A percentile compares a stretch with the other conserved stretches of the same genome.
These are phyloP conservation scores for Nematostella vectensis DNA, from an alignment of 92 coral and sea anemone species.

Conservation along the genomic window DNA sequence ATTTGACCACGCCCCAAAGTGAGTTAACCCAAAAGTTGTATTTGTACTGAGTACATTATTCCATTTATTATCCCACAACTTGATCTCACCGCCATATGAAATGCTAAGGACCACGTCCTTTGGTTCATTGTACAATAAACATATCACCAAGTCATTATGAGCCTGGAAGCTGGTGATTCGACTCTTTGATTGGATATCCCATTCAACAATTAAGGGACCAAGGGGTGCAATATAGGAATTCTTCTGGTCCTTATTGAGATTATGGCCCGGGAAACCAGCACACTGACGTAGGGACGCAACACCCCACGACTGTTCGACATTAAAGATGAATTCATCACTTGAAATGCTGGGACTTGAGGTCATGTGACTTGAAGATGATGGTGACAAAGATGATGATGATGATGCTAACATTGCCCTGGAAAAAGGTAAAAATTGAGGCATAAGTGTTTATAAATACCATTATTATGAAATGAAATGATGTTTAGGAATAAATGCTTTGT, in stretches of 20 bases:
- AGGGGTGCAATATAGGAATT: slow-evolving; percentile 43
- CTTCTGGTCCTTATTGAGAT: slow-evolving; percentile 21
- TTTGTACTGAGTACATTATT: slow-evolving; percentile 16
- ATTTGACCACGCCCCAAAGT: slow-evolving; percentile 56
- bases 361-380: too few species aligned
- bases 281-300: slow-evolving; percentile 70
- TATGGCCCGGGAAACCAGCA: slow-evolving; percentile 66
- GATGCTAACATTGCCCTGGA: too few species aligned
- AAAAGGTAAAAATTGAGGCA: too few species aligned
- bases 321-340: slow-evolving; percentile 16
- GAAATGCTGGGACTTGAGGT: neutral
- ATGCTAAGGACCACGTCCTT: slow-evolving; percentile 31
- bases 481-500: too few species aligned
- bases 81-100: slow-evolving; percentile 67
- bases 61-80: slow-evolving; percentile 57
- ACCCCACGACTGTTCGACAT: slow-evolving; percentile 67
- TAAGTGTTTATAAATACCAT: too few species aligned
- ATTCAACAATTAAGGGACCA: slow-evolving; percentile 60
- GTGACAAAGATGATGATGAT: too few species aligned
- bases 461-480: too few species aligned
- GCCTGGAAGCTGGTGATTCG: slow-evolving; percentile 56
- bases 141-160: slow-evolving; percentile 65
- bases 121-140: slow-evolving; percentile 46
- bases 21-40: slow-evolving; percentile 25
- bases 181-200: slow-evolving; percentile 50